phyloP scores from a whole-genome alignment of 2,113 vertebrate species.

The Corythaeola cristata region DNA sequence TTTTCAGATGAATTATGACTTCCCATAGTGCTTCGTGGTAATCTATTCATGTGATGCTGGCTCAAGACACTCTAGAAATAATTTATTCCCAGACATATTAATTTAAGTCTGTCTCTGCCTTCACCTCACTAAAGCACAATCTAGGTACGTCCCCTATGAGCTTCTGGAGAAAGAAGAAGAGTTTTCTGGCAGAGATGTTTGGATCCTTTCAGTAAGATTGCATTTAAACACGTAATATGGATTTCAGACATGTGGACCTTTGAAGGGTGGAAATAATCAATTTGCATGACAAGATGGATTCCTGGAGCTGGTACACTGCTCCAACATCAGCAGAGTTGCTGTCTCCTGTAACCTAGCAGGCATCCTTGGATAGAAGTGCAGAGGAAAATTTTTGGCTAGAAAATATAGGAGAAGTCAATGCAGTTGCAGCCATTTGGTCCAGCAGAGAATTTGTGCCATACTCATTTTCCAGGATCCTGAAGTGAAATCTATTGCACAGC shows the following conservation, averaged over 20 bases:
- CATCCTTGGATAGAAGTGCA: not conserved
- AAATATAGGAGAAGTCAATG: not conserved
- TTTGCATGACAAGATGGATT: not conserved
- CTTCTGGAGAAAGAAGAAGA: not conserved
- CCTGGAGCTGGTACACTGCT: not conserved
- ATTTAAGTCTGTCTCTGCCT: constrained; percentile 43
- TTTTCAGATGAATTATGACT: constrained; percentile 36
- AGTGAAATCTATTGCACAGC: not conserved
- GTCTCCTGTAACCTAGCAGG: not conserved
- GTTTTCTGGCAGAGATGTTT: constrained; percentile 26
- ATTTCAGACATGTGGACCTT: constrained; percentile 1
- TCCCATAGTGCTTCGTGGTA: constrained; percentile 16
- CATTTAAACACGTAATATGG: not conserved
- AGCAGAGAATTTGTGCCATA: not conserved
- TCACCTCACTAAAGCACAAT: constrained; percentile 36
- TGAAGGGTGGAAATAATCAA: constrained; percentile 53
- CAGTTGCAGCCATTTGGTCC: not conserved
- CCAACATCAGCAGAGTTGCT: not conserved
- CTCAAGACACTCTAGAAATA: constrained; percentile 42
- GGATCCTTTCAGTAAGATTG: constrained; percentile 17
- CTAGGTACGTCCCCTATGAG: not conserved
- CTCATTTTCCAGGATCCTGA: not conserved
- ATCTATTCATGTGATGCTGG: constrained; percentile 41
- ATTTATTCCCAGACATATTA: constrained; percentile 59
- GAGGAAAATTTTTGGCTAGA: not conserved